Evolutionary conservation across 2,113 vertebrate genomes (phyloP).

Genomic region (Copsychus sechellarum): DNA sequence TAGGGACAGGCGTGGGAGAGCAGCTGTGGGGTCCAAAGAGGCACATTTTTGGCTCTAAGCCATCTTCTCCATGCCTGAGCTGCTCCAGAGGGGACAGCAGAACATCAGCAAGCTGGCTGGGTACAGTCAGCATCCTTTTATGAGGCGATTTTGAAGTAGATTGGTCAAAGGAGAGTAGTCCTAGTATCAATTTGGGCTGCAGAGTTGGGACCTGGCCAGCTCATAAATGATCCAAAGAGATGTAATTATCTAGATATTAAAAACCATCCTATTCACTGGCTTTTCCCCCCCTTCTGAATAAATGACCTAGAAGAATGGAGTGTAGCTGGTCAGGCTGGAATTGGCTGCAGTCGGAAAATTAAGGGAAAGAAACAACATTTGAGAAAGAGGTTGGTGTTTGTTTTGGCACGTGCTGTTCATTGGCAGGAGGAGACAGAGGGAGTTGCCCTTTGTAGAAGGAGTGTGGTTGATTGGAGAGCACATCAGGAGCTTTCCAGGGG

Average conservation of each 20-base stretch:
- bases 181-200: neutral
- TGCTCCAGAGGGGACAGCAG: rapidly evolving
- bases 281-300: neutral
- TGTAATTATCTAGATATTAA: slow-evolving; percentile 37
- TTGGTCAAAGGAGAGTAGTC: slow-evolving; percentile 6
- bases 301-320: neutral
- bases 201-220: neutral
- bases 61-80: neutral
- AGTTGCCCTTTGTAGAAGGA: neutral
- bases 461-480: neutral
- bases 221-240: slow-evolving; percentile 25
- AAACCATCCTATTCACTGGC: neutral
- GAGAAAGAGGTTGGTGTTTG: neutral
- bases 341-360: neutral
- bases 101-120: neutral
- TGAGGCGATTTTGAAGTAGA: neutral
- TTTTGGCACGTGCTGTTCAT: neutral
- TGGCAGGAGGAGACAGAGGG: slow-evolving; percentile 10
- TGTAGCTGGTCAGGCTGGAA: neutral
- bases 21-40: neutral
- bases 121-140: neutral
- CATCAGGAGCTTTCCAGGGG: neutral
- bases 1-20: neutral
- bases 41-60: neutral
- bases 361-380: neutral